Evolutionary conservation across 2,888 invertebrate genomes (phyloP), one percentile per base, ranked within the genome.

Genomic region (Lissocephala sabroskyi): DNA sequence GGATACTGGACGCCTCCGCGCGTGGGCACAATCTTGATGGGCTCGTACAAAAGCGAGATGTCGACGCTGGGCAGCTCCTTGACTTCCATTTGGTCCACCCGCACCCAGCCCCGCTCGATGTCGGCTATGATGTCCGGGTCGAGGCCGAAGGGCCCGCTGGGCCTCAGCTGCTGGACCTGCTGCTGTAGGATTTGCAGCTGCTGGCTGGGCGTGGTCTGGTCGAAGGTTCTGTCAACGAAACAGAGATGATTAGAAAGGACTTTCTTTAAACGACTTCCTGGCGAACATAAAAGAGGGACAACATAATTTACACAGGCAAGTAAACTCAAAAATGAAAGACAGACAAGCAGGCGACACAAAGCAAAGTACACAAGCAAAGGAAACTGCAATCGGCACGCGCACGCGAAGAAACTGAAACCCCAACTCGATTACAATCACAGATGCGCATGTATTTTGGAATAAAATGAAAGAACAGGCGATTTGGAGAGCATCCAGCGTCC

Each of bases 101-200:
- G 80, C 17, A 81, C 68, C 84, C 84, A 85, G 56, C 79, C 81
- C 44, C 80, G 84, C 80, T 94, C 94, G 41, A 94, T 87, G 63
- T 88, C 88, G 23, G 89, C 89, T 62, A 94, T 87, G 53, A 92
- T 86, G 49, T 90, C 88, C 13, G 90, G 88, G 82, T 95, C 94
- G 40, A 96, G 86, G 0, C 91, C 89, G 83, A 93, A 95, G 17
- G 93, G 93, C 14, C 94, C 94, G 0, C 88, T 86, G 37, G 88
- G 81, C 16, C 85, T 83, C 13, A 87, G 87, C 68, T 75, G 83
- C 5, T 85, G 79, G 0, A 86, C 87, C 79, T 76, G 73, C 16
- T 68, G 79, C 19, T 74, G 71, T 18, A 66, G 55, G 19, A 58
- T 47, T 7, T 59, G 55, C 28, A 77, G 44, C 18, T 66, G 76